phyloP scores from a whole-genome alignment of 2,888 invertebrate species.

The Nemapogon koenigi region DNA sequence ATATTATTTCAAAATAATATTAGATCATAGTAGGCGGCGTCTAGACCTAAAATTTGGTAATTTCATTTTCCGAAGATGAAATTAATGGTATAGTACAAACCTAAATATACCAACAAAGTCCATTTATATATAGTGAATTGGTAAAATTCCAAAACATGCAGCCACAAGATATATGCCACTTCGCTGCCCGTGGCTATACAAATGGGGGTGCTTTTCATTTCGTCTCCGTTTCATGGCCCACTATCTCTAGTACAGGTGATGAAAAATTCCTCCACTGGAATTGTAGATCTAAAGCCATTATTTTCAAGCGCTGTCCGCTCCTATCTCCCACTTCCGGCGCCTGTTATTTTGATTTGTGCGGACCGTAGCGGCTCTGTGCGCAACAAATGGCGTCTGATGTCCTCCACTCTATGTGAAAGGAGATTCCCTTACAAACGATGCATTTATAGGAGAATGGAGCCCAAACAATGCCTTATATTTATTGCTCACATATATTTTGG shows the following conservation, averaged over 20 bases:
- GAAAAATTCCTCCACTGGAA: constrained; percentile 9
- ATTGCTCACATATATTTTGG: constrained; percentile 1
- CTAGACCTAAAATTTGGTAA: too few species aligned
- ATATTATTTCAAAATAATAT: too few species aligned
- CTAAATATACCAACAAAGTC: too few species aligned
- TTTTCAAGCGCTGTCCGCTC: constrained; percentile 5
- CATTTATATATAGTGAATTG: too few species aligned
- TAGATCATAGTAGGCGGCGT: too few species aligned
- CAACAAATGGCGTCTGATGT: constrained; percentile 10
- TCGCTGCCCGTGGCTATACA: too few species aligned
- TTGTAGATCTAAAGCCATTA: constrained; percentile 8
- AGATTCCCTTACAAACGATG: constrained; percentile 12
- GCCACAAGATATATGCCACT: too few species aligned
- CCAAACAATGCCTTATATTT: constrained; percentile 1
- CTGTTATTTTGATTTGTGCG: constrained; percentile 14
- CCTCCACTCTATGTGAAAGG: constrained; percentile 8
- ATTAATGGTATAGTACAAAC: too few species aligned
- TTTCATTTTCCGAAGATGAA: too few species aligned
- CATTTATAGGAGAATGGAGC: constrained; percentile 8
- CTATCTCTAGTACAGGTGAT: constrained; percentile 8
- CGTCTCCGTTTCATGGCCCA: constrained; percentile 3
- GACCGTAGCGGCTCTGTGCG: constrained; percentile 1
- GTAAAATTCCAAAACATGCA: too few species aligned
- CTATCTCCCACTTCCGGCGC: constrained; percentile 5
- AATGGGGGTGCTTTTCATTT: too few species aligned